phyloP scores from a whole-genome alignment of 2,888 invertebrate species.

The Thereva nobilitata region DNA sequence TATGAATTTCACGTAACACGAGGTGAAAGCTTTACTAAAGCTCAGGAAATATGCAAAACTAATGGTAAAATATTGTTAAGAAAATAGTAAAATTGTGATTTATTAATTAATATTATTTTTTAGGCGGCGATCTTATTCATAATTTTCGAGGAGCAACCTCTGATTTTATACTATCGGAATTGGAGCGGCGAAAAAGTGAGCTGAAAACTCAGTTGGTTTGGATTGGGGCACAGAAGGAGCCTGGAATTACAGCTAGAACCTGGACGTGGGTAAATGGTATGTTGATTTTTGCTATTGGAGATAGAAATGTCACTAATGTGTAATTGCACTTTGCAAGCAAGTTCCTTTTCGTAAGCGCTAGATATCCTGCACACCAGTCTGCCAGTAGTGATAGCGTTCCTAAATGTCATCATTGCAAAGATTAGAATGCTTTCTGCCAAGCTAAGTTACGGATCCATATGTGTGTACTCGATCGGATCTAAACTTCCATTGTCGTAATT shows the following conservation, averaged over 20 bases:
- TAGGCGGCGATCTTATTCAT: slow-evolving; percentile 57
- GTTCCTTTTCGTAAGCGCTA: no score
- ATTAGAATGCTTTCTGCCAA: no score
- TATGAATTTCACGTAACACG: slow-evolving; percentile 84
- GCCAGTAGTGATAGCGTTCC: no score
- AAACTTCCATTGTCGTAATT: no score
- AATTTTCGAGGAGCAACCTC: slow-evolving; percentile 56
- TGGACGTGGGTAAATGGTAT: slow-evolving; percentile 92
- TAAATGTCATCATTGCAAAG: no score
- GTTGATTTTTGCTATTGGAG: slow-evolving; percentile 45
- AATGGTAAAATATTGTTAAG: slow-evolving; percentile 59
- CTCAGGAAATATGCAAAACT: slow-evolving; percentile 73
- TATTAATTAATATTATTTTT: slow-evolving; percentile 10
- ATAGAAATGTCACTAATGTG: not conserved
- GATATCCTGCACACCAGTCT: no score
- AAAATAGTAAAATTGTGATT: slow-evolving; percentile 6
- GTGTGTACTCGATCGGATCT: no score
- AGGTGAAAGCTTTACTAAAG: slow-evolving; percentile 82
- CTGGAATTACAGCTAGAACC: slow-evolving; percentile 76
- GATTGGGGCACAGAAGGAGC: slow-evolving; percentile 90
- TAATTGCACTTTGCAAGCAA: no score
- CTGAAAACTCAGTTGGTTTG: slow-evolving; percentile 86
- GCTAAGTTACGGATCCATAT: no score
- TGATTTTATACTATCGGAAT: slow-evolving; percentile 69
- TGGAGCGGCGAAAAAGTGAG: slow-evolving; percentile 77